These are phyloP conservation scores for Chionodraco myersi DNA, from an alignment of 2,113 vertebrate species.

Conservation along the genomic window DNA sequence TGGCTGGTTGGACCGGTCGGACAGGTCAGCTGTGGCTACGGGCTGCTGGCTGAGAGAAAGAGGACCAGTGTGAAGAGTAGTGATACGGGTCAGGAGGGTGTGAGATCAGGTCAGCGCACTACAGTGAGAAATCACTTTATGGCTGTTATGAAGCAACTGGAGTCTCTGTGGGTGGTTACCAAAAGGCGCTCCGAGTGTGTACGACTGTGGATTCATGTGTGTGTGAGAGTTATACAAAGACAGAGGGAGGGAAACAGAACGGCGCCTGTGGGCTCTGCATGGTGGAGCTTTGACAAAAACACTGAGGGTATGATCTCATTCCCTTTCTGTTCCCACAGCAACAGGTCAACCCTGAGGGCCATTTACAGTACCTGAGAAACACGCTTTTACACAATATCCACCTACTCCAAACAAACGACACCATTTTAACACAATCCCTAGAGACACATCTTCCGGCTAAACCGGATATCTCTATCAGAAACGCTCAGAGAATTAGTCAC, in stretches of 20 bases:
- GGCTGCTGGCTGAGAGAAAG: slow-evolving; percentile 24
- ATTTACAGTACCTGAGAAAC: slow-evolving; percentile 18
- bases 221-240: slow-evolving; percentile 35
- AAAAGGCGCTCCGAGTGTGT: slow-evolving; percentile 10
- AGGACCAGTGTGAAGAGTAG: slow-evolving; percentile 32
- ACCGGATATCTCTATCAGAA: background rate
- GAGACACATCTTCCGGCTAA: background rate
- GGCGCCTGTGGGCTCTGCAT: slow-evolving; percentile 58
- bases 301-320: slow-evolving; percentile 57
- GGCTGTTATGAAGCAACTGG: slow-evolving; percentile 13
- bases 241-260: slow-evolving; percentile 33
- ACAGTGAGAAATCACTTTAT: slow-evolving; percentile 43
- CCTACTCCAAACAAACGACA: background rate
- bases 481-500: background rate
- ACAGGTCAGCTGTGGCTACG: slow-evolving; percentile 23
- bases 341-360: background rate
- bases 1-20: slow-evolving; percentile 20
- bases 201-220: slow-evolving; percentile 19
- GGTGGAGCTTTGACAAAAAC: slow-evolving; percentile 60
- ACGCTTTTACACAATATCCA: background rate
- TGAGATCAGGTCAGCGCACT: slow-evolving; percentile 54
- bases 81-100: slow-evolving; percentile 52
- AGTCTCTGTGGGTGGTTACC: slow-evolving; percentile 41
- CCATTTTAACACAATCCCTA: slow-evolving; percentile 2
- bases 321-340: slow-evolving; percentile 42